A percentile compares a stretch with the other conserved stretches of the same genome.
Evolutionary conservation across 2,888 invertebrate species (phyloP).

Genomic region (Steinernema scapterisci): DNA sequence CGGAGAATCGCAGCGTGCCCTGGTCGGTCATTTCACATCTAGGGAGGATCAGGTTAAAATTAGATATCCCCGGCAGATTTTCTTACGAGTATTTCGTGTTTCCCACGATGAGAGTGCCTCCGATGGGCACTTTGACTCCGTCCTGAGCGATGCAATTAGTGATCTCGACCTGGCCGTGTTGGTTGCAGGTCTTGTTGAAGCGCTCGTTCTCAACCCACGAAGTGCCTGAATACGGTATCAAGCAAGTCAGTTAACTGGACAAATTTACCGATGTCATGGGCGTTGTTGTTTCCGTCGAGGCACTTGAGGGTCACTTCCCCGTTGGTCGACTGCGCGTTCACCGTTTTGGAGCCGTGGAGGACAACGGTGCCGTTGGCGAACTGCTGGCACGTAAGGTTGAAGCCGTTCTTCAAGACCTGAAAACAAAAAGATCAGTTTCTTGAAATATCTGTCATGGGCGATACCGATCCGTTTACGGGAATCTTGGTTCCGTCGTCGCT

Average conservation of each 20-base stretch:
- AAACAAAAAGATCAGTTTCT: too few species aligned
- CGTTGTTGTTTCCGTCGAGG: slow-evolving; percentile 34
- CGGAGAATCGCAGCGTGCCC: slow-evolving; percentile 51
- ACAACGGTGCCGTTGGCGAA: slow-evolving; percentile 51
- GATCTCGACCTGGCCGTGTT: slow-evolving; percentile 48
- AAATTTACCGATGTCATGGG: slow-evolving; percentile 8
- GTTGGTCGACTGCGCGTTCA: slow-evolving; percentile 34
- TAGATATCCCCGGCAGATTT: neutral
- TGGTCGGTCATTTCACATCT: slow-evolving; percentile 44
- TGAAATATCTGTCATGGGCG: too few species aligned
- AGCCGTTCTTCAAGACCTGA: slow-evolving; percentile 37
- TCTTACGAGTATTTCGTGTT: neutral
- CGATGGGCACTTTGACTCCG: slow-evolving; percentile 39
- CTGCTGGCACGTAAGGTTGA: slow-evolving; percentile 48
- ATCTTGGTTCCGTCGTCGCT: slow-evolving; percentile 47
- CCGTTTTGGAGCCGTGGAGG: slow-evolving; percentile 49
- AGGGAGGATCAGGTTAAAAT: too few species aligned
- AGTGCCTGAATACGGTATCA: neutral
- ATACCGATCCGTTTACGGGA: slow-evolving; percentile 36
- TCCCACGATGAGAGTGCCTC: neutral
- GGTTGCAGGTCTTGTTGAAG: slow-evolving; percentile 49
- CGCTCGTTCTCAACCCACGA: slow-evolving; percentile 51
- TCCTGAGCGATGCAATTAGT: slow-evolving; percentile 52
- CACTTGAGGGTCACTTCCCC: slow-evolving; percentile 31
- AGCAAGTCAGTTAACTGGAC: neutral